phyloP scores from a whole-genome alignment of 2,113 vertebrate species.

The Neoarius graeffei region DNA sequence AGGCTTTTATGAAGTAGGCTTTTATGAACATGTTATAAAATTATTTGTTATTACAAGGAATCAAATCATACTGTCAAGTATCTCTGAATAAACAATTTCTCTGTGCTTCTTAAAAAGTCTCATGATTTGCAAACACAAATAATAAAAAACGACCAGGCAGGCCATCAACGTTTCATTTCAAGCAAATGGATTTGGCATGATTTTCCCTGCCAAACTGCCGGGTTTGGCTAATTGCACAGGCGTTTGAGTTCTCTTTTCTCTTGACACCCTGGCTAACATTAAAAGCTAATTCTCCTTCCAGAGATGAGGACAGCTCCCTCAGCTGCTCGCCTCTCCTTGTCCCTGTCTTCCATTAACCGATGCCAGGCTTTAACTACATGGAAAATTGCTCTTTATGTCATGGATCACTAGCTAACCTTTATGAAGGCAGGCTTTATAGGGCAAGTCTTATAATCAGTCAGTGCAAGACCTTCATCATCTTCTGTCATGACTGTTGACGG shows the following conservation, averaged over 20 bases:
- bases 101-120: background rate
- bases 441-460: conserved; percentile 51
- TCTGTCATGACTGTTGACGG: conserved; percentile 8
- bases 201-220: background rate
- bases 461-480: conserved; percentile 39
- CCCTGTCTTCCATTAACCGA: conserved; percentile 49
- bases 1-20: background rate
- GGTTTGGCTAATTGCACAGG: conserved; percentile 15
- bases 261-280: conserved; percentile 19
- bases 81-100: background rate
- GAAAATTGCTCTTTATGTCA: conserved; percentile 56
- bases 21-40: background rate
- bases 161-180: conserved; percentile 24
- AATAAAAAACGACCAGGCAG: background rate
- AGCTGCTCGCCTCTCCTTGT: conserved; percentile 28
- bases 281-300: conserved; percentile 43
- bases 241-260: conserved; percentile 1
- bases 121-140: background rate
- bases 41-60: background rate
- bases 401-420: conserved; percentile 58
- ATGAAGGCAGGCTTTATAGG: conserved; percentile 35
- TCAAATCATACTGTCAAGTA: background rate
- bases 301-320: conserved; percentile 36
- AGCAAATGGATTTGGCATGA: conserved; percentile 34
- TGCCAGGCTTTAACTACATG: conserved; percentile 55